phyloP scores from a whole-genome alignment of 2,888 invertebrate species.

The Cyaniris semiargus region DNA sequence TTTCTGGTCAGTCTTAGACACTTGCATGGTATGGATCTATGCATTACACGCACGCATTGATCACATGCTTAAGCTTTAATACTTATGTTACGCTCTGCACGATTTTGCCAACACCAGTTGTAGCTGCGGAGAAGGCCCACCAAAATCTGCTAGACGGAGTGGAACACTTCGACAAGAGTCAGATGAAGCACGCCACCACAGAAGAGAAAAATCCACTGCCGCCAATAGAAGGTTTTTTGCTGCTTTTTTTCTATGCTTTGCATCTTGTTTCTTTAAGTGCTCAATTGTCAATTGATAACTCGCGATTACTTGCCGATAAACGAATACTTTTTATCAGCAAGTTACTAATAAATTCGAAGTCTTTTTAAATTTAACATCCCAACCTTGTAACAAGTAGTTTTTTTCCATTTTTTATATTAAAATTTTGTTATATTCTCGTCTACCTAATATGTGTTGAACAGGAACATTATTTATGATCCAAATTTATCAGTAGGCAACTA shows the following conservation, averaged over 20 bases:
- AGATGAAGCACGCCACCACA: slow-evolving; percentile 87
- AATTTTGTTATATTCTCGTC: not conserved
- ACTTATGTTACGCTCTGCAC: slow-evolving; percentile 59
- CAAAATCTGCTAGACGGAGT: slow-evolving; percentile 86
- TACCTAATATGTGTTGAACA: no score
- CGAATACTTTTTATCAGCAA: not conserved
- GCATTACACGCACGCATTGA: slow-evolving; percentile 19
- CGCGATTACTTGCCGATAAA: not conserved
- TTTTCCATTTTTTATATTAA: not conserved
- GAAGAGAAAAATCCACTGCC: slow-evolving; percentile 88
- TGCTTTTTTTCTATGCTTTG: slow-evolving; percentile 39
- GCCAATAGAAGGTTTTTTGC: slow-evolving; percentile 83
- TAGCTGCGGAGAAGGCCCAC: slow-evolving; percentile 86
- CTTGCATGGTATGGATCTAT: slow-evolving; percentile 81
- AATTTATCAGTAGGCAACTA: no score
- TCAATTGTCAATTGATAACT: not conserved
- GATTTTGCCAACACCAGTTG: slow-evolving; percentile 79
- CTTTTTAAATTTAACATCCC: not conserved
- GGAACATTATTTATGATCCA: no score
- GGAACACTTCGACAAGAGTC: slow-evolving; percentile 85
- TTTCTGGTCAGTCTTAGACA: slow-evolving; percentile 22
- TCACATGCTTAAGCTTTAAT: slow-evolving; percentile 33
- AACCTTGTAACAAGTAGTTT: not conserved
- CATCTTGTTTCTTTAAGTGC: slow-evolving; percentile 28
- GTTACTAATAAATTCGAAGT: not conserved